A percentile compares a stretch with the other conserved stretches of the same genome.
Conservation (phyloP, 1,140 invertebrate species). For the Trypoxylus dichotomus region DNA sequence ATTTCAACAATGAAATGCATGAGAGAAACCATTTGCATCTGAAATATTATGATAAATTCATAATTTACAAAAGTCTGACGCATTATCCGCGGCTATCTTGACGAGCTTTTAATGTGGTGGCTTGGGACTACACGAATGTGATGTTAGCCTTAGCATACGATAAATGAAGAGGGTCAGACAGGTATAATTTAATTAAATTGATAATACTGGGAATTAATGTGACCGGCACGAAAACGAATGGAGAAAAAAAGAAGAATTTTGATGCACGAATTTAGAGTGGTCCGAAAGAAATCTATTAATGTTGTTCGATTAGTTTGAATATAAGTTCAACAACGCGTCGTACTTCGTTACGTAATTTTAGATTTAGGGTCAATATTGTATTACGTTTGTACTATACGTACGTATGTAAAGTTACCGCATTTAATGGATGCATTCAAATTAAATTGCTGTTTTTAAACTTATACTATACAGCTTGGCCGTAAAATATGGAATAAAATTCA, state of each 20-base stretch:
- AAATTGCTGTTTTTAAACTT: no score
- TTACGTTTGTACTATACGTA: no score
- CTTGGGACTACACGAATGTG: constrained; percentile 24
- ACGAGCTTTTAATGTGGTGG: constrained; percentile 18
- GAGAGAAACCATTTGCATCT: not conserved
- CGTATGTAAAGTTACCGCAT: no score
- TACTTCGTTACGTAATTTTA: no score
- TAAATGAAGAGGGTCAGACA: constrained; percentile 21
- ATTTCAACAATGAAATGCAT: constrained; percentile 13
- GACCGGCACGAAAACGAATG: constrained; percentile 20
- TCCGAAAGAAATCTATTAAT: no score
- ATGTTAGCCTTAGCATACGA: constrained; percentile 13
- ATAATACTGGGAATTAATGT: constrained; percentile 16
- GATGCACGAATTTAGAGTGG: no score
- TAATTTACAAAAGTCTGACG: constrained; percentile 23
- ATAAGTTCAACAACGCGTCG: no score
- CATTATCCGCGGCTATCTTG: constrained; percentile 14
- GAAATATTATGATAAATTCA: constrained; percentile 16
- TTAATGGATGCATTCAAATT: no score
- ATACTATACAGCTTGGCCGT: no score
- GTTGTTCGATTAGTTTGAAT: no score
- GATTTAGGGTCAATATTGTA: no score
- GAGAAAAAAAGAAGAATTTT: not conserved
- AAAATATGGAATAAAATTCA: no score
- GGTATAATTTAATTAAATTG: constrained; percentile 26